These are phyloP conservation scores for Fragum fragum DNA, from an alignment of 2,888 invertebrate species.

Conservation along the genomic window DNA sequence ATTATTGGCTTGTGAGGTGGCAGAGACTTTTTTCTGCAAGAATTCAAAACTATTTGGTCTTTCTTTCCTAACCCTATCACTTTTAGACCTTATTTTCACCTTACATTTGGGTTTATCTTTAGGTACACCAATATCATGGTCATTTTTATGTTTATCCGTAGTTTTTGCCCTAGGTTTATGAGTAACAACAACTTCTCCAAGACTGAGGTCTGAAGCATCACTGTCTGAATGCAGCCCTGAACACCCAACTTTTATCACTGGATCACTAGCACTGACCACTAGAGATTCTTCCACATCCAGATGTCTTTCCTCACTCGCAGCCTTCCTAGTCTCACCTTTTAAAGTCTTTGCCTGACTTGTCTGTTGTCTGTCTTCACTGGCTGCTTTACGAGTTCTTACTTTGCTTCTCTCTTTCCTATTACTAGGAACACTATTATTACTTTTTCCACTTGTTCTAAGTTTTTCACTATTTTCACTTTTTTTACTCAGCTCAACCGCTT, in stretches of 20 bases:
- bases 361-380: constrained; percentile 24
- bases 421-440: neutral
- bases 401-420: constrained; percentile 18
- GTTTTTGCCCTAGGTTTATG: constrained; percentile 37
- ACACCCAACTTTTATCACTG: constrained; percentile 47
- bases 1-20: constrained; percentile 18
- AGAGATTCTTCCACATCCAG: constrained; percentile 9
- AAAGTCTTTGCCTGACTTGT: neutral
- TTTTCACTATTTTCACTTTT: neutral
- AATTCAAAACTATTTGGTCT: constrained; percentile 70
- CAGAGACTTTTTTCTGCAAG: constrained; percentile 28
- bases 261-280: constrained; percentile 58
- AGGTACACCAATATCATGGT: constrained; percentile 23
- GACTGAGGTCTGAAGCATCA: constrained; percentile 73
- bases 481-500: neutral
- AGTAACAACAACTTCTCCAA: constrained; percentile 68
- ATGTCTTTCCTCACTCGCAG: constrained; percentile 57
- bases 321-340: constrained; percentile 41
- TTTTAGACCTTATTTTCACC: constrained; percentile 51
- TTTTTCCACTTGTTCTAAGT: constrained; percentile 5
- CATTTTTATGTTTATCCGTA: constrained; percentile 33
- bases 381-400: constrained; percentile 20
- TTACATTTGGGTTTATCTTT: constrained; percentile 40
- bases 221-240: constrained; percentile 63
- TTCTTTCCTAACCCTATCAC: constrained; percentile 42